phyloP scores from a whole-genome alignment of 1,140 invertebrate genomes.

The Ectropis grisescens region DNA sequence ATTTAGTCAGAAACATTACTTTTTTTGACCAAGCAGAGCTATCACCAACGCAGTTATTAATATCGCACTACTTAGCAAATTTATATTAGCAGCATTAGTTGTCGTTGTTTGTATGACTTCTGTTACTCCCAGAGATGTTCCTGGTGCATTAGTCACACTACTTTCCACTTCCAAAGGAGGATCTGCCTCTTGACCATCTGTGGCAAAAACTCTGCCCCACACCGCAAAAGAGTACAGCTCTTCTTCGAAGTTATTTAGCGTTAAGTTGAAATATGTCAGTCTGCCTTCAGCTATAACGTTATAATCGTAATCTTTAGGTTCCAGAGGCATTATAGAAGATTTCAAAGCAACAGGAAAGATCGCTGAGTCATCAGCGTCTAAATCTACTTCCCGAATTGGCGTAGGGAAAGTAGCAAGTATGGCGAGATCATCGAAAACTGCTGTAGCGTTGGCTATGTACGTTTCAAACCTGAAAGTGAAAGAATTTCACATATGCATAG shows the following conservation, averaged over 20 bases:
- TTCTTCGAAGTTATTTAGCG: slow-evolving; percentile 14
- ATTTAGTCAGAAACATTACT: too few relatives aligned
- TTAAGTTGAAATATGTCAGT: slow-evolving; percentile 14
- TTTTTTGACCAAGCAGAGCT: too few relatives aligned
- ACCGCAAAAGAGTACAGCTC: slow-evolving; percentile 43
- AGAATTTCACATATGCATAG: too few relatives aligned
- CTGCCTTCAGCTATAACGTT: slow-evolving; percentile 2
- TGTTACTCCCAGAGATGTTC: too few relatives aligned
- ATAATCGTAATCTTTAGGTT: slow-evolving; percentile 26
- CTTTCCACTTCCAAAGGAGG: slow-evolving; percentile 16
- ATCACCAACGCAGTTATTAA: too few relatives aligned
- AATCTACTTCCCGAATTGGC: slow-evolving; percentile 14
- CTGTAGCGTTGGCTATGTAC: slow-evolving; percentile 27
- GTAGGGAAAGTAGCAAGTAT: slow-evolving; percentile 34
- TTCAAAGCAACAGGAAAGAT: slow-evolving; percentile 43
- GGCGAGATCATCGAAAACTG: slow-evolving; percentile 34
- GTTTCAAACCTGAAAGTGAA: slow-evolving; percentile 42
- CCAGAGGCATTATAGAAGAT: slow-evolving; percentile 44
- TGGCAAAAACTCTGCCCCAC: slow-evolving; percentile 41
- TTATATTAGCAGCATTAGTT: slow-evolving; percentile 1
- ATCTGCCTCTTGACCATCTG: slow-evolving; percentile 24
- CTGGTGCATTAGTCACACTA: too few relatives aligned
- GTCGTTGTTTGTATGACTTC: too few relatives aligned
- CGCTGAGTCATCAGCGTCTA: slow-evolving; percentile 25
- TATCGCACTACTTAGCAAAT: neutral